Evolutionary conservation across 1,140 invertebrate species (phyloP), one percentile per base, ranked within the genome.

Genomic region (Maniola jurtina): DNA sequence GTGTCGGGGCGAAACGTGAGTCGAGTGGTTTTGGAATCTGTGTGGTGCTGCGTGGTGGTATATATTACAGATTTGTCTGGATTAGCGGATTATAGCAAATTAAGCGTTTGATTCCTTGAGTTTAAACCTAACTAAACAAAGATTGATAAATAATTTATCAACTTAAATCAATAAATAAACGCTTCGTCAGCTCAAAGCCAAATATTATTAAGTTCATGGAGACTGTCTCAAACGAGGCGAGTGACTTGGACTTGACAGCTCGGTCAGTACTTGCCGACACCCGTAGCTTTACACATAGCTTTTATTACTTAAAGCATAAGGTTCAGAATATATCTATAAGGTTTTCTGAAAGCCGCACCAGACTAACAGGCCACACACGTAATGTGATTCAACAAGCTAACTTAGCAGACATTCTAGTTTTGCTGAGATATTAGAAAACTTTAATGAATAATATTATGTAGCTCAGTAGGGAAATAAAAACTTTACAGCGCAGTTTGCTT

Each of bases 371-470:
- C 68, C 64, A 63, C 59, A 68, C 68, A 47, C 60, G 66, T 77
- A 70, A 76, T 76, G 68, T 56, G 72, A 80, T 80, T 76, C 69
- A 68, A 72, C 40, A 58, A 58, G 56, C 50, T 50, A 58, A 65
- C 36, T 11, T 57, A 55, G 45, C 42, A 34, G 6, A 57, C 63
- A 47, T 45, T 64, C 62, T 38, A 50, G 54, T 58, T 65, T 56
- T 35, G 56, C 34, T 59, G 35, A 38, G 55, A 58, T 36, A 65
- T 65, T 65, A 58, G 63, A 57, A 42, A 52, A 63, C 35, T n/a
- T 64, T 56, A 45, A 45, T n/a, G 38, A 40, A 45, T n/a, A 11
- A n/a, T 45, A 45, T 45, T 45, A 45, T 45, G 13, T n/a, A 50
- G 48, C 48, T 7, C 5, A 50, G 15, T 50, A 5, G 48, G 42